Conservation (phyloP, 2,113 vertebrate species). For the Peucedramus taeniatus region DNA sequence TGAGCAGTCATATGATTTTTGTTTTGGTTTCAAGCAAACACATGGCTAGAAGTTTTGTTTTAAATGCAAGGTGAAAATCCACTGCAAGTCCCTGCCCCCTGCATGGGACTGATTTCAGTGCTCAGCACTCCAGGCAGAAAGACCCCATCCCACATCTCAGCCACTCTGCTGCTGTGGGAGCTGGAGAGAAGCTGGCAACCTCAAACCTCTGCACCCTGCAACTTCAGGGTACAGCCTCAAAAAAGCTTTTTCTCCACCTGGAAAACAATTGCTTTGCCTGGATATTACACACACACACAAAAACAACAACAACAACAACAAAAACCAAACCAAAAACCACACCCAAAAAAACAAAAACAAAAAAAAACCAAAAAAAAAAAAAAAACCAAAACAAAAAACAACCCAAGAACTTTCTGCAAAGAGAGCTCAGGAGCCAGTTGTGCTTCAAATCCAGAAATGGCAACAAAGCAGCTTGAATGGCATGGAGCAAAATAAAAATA, state of each 20-base stretch:
- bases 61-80: neutral
- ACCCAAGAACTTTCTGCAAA: neutral
- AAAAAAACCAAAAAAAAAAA: neutral
- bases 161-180: neutral
- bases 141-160: neutral
- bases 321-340: neutral
- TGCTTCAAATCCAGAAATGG: neutral
- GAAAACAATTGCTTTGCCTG: neutral
- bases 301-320: neutral
- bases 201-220: neutral
- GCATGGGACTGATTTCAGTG: neutral
- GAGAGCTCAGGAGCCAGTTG: neutral
- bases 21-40: neutral
- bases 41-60: neutral
- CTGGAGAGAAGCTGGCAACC: neutral
- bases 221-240: neutral
- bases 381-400: neutral
- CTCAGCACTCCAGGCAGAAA: neutral
- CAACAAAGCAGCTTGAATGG: neutral
- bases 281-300: neutral
- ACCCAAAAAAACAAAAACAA: neutral
- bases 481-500: neutral
- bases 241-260: neutral
- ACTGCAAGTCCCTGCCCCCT: neutral
- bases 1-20: neutral